Conservation (phyloP, 2,113 vertebrate species). For the Turdus rufiventris region DNA sequence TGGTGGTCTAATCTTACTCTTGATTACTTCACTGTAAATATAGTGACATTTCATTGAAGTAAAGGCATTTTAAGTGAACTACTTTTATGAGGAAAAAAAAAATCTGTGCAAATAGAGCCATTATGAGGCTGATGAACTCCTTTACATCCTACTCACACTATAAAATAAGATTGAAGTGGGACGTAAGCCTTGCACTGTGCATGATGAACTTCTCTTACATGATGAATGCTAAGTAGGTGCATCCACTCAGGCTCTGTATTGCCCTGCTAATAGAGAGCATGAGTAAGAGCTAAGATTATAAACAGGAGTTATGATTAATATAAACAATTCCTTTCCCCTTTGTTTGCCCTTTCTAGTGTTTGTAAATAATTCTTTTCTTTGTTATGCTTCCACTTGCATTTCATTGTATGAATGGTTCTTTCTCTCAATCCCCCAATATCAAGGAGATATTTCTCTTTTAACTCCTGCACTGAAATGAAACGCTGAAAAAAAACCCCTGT, state of each 20-base stretch:
- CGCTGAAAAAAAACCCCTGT: background rate
- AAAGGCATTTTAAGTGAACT: background rate
- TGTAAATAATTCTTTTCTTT: background rate
- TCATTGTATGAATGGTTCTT: background rate
- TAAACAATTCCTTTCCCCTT: background rate
- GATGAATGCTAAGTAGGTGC: background rate
- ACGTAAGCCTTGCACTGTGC: background rate
- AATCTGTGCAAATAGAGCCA: background rate
- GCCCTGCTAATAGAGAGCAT: background rate
- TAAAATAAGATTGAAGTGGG: slow-evolving; percentile 9
- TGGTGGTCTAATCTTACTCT: background rate
- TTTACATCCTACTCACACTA: slow-evolving; percentile 12
- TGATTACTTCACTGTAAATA: background rate
- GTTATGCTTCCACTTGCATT: background rate
- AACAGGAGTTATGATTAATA: background rate
- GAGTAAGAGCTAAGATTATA: background rate
- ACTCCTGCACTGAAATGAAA: background rate
- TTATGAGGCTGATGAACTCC: background rate
- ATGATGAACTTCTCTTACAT: background rate
- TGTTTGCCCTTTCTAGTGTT: background rate
- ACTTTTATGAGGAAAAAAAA: background rate
- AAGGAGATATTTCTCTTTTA: background rate
- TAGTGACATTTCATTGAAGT: background rate
- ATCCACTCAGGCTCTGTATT: background rate
- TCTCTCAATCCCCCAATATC: background rate